Base-by-base conservation (phyloP, 2,113 vertebrate genomes). In the Hippocampus zosterae region DNA sequence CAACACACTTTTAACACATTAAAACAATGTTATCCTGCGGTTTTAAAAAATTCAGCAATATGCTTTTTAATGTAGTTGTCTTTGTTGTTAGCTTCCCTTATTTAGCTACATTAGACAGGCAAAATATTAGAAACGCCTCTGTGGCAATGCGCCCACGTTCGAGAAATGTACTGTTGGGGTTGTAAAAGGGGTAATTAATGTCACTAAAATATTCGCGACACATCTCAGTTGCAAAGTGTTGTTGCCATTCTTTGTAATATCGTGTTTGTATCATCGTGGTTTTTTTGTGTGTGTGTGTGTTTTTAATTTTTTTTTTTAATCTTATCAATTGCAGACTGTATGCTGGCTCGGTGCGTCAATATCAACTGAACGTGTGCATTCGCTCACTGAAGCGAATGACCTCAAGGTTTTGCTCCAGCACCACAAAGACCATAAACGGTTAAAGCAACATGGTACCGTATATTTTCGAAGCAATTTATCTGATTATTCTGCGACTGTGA, bases 351-450 rank as follows among this genome's bases (percentile, higher is more conserved):
- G 77, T 66, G 64, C 67, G 1, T 77, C 80, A 8, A 19, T 72
- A 23, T 53, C 83, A 68, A 84, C 85, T 23, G 85, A 88, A 2
- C 87, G 75, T 73, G 19, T 83, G n/a, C 68, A 67, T 33, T 77
- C 64, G 13, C 29, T 86, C 1, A 80, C 75, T 19, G 67, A 84
- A 8, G 75, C 83, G 3, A 42, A 77, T 25, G 53, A 85, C 44
- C 65, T 91, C 57, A 88, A 81, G 44, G 29, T 53, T 72, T 68
- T 92, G 41, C 87, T 92, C 62, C 81, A 79, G 73, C 82, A 89
- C 69, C 88, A 90, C 65, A 88, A 81, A 80, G 3, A 48, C 11
- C 66, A 80, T 0, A 81, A 81, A 0, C 80, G 81, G 73, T 74
- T 91, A 42, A 84, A 89, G 60, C 76, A 79, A 42, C 87, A 90